Conservation (phyloP, 1,140 invertebrate species). For the Drosophila lowei region DNA sequence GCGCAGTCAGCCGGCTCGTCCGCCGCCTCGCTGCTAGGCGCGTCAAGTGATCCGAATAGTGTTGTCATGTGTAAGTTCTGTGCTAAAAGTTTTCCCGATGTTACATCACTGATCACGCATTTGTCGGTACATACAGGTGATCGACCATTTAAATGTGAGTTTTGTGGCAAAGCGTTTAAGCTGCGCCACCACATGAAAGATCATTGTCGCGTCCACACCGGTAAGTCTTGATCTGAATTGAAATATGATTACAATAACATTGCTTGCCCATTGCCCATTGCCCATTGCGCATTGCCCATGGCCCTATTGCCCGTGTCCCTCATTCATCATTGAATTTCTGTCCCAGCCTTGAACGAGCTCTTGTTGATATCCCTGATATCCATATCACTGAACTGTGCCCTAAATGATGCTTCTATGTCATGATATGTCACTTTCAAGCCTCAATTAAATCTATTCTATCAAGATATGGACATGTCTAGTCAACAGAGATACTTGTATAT, state of each 20-base stretch:
- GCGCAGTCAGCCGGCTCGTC: conserved; percentile 75
- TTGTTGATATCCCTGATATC: no score
- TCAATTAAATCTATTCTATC: no score
- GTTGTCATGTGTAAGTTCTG: conserved; percentile 95
- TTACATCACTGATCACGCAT: conserved; percentile 92
- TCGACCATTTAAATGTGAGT: conserved; percentile 94
- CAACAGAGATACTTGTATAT: no score
- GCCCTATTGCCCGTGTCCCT: background rate
- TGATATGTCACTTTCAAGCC: no score
- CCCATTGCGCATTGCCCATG: background rate
- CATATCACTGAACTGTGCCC: no score
- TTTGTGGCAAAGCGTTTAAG: conserved; percentile 95
- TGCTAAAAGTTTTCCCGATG: conserved; percentile 94
- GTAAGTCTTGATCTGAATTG: conserved; percentile 79
- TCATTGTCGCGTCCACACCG: conserved; percentile 95
- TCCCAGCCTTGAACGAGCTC: no score
- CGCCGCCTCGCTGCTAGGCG: conserved; percentile 74
- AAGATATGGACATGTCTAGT: no score
- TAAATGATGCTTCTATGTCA: no score
- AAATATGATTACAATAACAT: conserved; percentile 1
- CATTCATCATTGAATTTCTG: no score
- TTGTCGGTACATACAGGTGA: conserved; percentile 94
- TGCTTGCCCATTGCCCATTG: background rate
- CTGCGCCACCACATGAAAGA: conserved; percentile 96
- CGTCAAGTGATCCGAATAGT: conserved; percentile 86